phyloP scores from a whole-genome alignment of 2,113 vertebrate species.

The Archocentrus centrarchus region DNA sequence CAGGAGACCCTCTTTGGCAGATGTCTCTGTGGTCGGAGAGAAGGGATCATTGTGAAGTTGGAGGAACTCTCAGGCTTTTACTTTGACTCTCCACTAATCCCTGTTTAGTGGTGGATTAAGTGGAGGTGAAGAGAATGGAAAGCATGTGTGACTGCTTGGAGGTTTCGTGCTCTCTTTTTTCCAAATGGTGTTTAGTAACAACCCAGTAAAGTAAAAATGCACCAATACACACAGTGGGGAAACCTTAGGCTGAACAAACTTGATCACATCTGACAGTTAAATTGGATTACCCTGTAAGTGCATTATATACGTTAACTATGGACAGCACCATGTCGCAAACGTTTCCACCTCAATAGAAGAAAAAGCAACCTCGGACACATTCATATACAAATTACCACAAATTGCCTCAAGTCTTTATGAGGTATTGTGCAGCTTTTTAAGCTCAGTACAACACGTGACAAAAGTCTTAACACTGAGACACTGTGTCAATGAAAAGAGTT shows the following conservation, averaged over 20 bases:
- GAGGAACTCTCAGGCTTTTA: conserved; percentile 45
- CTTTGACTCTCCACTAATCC: conserved; percentile 57
- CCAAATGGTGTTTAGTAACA: background rate
- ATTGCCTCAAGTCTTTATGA: background rate
- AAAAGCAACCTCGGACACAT: background rate
- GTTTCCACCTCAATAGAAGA: background rate
- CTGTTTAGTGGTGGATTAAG: conserved; percentile 56
- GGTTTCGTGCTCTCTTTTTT: conserved; percentile 20
- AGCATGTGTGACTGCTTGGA: conserved; percentile 30
- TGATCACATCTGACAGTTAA: conserved; percentile 33
- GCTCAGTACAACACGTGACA: background rate
- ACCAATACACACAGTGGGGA: background rate
- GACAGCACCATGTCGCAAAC: background rate
- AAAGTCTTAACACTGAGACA: conserved; percentile 26
- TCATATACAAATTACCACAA: conserved; percentile 21
- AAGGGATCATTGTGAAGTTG: conserved; percentile 39
- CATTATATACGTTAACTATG: conserved; percentile 15
- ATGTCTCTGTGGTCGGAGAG: conserved; percentile 87
- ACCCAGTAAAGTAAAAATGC: conserved; percentile 1
- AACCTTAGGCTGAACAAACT: background rate
- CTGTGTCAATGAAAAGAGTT: conserved; percentile 28
- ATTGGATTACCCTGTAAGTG: conserved; percentile 50
- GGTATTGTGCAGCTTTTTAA: background rate
- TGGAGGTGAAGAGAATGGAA: conserved; percentile 46
- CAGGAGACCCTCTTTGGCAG: conserved; percentile 97